phyloP scores from a whole-genome alignment of 1,140 invertebrate genomes.

The Zaprionus ornatus region DNA sequence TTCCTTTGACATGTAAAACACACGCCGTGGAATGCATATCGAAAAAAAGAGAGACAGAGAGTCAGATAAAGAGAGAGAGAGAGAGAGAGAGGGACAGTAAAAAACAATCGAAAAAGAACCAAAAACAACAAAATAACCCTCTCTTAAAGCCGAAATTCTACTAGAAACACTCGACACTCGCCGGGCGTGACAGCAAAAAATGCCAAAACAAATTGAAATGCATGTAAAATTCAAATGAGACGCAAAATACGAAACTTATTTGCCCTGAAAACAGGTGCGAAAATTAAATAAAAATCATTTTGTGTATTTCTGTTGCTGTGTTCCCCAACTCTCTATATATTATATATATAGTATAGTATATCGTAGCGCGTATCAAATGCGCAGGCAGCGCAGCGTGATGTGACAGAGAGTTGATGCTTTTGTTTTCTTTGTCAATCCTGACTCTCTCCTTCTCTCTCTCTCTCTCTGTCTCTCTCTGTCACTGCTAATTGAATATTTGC shows the following conservation, averaged over 20 bases:
- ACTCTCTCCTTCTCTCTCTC: background rate
- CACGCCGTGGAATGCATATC: conserved; percentile 42
- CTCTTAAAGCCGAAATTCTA: background rate
- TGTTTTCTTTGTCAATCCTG: background rate
- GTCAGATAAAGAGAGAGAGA: too few species aligned
- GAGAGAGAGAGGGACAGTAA: too few species aligned
- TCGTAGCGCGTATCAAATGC: background rate
- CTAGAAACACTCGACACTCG: conserved; percentile 5
- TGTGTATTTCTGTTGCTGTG: background rate
- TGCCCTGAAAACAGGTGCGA: conserved; percentile 54
- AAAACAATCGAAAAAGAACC: background rate
- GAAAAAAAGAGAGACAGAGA: conserved; percentile 25
- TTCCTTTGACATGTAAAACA: conserved; percentile 78
- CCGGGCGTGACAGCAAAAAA: conserved; percentile 6
- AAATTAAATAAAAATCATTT: conserved; percentile 63
- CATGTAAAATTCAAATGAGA: conserved; percentile 65
- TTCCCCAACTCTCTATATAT: background rate
- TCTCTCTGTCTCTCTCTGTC: conserved; percentile 11
- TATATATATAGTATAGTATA: too few species aligned
- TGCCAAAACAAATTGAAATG: conserved; percentile 62
- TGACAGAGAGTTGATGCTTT: background rate
- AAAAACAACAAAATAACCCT: conserved; percentile 9
- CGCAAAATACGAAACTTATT: conserved; percentile 64
- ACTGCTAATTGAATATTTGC: conserved; percentile 59
- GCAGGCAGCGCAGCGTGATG: background rate